Evolutionary conservation across 30 jellyfish, hydroid and myxozoan genomes (phyloP).

Genomic region (Hydra vulgaris): DNA sequence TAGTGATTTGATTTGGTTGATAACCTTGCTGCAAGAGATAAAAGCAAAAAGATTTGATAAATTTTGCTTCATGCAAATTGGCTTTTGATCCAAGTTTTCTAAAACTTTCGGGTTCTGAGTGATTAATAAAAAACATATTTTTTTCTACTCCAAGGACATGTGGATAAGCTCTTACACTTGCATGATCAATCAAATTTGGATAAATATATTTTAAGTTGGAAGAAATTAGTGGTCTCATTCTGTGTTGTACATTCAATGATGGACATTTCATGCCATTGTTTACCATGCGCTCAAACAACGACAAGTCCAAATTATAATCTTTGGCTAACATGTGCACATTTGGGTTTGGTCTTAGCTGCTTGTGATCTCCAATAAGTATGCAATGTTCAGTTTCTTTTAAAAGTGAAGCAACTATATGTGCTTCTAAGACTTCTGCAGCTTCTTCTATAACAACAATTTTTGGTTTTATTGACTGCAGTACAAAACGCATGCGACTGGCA

Average conservation of each 20-base stretch:
- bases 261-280: conserved; percentile 58
- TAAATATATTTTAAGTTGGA: conserved; percentile 39
- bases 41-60: conserved; percentile 41
- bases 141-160: conserved; percentile 40
- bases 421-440: conserved; percentile 95
- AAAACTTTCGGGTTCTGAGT: neutral
- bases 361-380: conserved; percentile 85
- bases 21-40: conserved; percentile 75
- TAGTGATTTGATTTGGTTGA: conserved; percentile 44
- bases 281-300: conserved; percentile 67
- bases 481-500: conserved; percentile 44
- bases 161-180: conserved; percentile 31
- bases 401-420: conserved; percentile 58
- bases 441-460: conserved; percentile 59
- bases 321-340: conserved; percentile 39
- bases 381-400: conserved; percentile 41
- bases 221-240: conserved; percentile 72
- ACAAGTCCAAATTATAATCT: conserved; percentile 47
- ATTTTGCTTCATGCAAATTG: conserved; percentile 52
- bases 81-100: conserved; percentile 31
- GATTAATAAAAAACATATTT: conserved; percentile 45
- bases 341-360: conserved; percentile 68
- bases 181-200: conserved; percentile 50
- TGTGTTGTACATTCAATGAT: conserved; percentile 47
- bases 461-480: conserved; percentile 38